Conservation (phyloP, 1,140 invertebrate genomes). For the Zeugodacus cucurbitae region DNA sequence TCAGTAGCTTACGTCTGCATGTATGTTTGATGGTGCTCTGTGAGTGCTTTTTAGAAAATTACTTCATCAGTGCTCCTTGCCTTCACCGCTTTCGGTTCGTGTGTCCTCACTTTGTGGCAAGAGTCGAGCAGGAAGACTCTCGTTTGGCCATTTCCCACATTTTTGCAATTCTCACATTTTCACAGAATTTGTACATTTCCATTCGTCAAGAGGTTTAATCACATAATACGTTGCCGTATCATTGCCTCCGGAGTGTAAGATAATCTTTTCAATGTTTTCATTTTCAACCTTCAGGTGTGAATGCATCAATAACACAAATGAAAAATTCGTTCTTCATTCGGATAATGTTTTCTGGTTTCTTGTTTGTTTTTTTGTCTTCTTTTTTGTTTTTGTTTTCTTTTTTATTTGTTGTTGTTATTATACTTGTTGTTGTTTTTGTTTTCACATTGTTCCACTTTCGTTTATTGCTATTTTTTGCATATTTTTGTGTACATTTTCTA, state of each 20-base stretch:
- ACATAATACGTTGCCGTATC: conserved; percentile 33
- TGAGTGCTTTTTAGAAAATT: conserved; percentile 37
- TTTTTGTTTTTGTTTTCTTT: background rate
- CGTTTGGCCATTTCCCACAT: conserved; percentile 9
- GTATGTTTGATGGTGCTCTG: background rate
- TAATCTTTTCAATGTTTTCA: conserved; percentile 9
- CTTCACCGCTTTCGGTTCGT: background rate
- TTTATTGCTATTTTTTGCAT: background rate
- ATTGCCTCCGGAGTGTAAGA: background rate
- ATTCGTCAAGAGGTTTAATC: conserved; percentile 37
- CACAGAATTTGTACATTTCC: background rate
- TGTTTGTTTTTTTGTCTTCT: background rate
- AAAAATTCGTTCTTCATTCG: conserved; percentile 33
- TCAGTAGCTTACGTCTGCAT: background rate
- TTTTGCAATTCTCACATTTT: conserved; percentile 23
- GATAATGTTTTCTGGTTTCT: background rate
- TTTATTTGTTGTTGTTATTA: background rate
- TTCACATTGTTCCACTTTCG: background rate
- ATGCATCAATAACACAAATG: conserved; percentile 36
- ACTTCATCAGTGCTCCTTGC: background rate
- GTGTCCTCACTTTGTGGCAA: background rate
- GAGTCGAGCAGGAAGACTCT: no score
- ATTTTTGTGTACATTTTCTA: background rate
- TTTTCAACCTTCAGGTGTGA: conserved; percentile 33
- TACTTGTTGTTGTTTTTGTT: background rate